Conservation (phyloP, 2,113 vertebrate species). For the Ibidorhyncha struthersii region DNA sequence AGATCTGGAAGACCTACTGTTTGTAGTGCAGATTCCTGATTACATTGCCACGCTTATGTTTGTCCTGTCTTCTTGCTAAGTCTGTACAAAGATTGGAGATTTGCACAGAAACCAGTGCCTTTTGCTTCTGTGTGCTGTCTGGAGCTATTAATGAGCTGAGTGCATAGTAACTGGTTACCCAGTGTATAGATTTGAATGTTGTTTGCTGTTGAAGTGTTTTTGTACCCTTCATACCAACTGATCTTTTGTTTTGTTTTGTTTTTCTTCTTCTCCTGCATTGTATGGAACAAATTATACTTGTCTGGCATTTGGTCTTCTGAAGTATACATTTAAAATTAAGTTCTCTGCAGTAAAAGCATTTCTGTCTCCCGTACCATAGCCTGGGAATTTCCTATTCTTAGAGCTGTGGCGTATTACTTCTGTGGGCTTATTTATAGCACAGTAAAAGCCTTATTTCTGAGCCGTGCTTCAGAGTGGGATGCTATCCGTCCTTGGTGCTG, state of each 20-base stretch:
- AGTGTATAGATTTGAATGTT: background rate
- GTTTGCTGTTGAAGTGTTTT: background rate
- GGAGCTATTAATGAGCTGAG: background rate
- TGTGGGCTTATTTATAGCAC: conserved; percentile 20
- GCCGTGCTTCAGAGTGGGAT: background rate
- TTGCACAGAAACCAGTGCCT: background rate
- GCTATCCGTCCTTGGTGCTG: background rate
- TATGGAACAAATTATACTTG: background rate
- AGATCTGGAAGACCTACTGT: background rate
- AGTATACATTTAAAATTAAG: background rate
- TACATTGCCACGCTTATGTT: background rate
- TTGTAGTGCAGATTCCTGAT: background rate
- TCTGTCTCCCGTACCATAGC: background rate
- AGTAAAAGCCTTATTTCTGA: conserved; percentile 25
- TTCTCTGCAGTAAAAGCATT: conserved; percentile 6
- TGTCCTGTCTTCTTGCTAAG: background rate
- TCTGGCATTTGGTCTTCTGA: background rate
- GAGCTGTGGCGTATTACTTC: background rate
- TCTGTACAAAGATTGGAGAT: background rate
- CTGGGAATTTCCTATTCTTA: conserved; percentile 9
- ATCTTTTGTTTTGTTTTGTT: background rate
- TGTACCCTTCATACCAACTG: background rate
- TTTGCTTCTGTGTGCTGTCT: background rate
- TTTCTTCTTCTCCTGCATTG: background rate
- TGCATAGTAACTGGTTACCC: background rate